phyloP scores from a whole-genome alignment of 2,113 vertebrate genomes.

The Silurus glanis region DNA sequence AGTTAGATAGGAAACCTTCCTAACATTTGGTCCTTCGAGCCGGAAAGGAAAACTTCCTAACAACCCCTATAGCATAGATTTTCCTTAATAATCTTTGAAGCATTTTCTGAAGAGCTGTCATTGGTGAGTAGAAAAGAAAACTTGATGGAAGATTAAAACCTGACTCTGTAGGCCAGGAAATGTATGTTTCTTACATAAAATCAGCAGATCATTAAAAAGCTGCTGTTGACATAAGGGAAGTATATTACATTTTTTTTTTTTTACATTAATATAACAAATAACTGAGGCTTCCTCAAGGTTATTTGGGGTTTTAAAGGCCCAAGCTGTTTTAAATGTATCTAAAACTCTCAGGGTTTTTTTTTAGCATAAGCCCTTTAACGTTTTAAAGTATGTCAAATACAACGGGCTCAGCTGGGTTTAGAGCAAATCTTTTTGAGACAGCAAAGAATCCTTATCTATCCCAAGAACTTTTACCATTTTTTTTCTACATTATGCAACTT shows the following conservation, averaged over 20 bases:
- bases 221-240: not conserved
- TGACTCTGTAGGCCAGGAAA: not conserved
- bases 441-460: not conserved
- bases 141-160: not conserved
- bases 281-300: not conserved
- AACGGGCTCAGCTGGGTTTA: not conserved
- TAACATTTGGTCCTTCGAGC: too few species aligned
- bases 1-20: too few species aligned
- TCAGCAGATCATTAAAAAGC: not conserved
- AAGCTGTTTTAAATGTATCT: not conserved
- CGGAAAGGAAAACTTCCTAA: too few species aligned
- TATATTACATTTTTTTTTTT: not conserved
- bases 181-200: not conserved
- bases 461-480: not conserved
- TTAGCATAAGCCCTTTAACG: not conserved
- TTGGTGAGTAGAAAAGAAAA: not conserved
- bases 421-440: not conserved
- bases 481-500: not conserved
- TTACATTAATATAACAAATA: not conserved
- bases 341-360: not conserved
- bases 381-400: not conserved
- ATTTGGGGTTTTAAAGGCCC: not conserved
- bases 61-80: not conserved
- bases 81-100: not conserved
- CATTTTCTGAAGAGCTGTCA: not conserved